Evolutionary conservation across 2,113 vertebrate species (phyloP).

Genomic region (Myiopsitta monachus): DNA sequence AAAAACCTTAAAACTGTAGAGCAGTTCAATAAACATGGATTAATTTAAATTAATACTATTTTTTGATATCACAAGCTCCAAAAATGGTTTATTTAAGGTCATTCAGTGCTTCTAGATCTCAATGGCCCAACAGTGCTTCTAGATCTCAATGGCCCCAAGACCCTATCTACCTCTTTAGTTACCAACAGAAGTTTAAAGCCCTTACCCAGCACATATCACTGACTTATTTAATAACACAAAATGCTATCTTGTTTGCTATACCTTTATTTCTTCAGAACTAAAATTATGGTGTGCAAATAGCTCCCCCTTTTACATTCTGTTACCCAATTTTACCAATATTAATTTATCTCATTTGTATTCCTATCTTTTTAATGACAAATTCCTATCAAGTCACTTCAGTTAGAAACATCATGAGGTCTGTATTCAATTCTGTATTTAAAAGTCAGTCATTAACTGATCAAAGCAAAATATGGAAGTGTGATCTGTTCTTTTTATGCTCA

Average conservation of each 20-base stretch:
- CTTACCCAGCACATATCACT: background rate
- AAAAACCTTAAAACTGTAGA: rapidly evolving
- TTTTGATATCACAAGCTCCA: background rate
- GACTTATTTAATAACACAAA: background rate
- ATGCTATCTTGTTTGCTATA: background rate
- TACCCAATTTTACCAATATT: background rate
- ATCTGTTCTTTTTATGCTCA: background rate
- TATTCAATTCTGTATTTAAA: background rate
- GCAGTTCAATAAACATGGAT: background rate
- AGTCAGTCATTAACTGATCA: background rate
- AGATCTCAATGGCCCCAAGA: background rate
- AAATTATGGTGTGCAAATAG: background rate
- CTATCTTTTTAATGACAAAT: background rate
- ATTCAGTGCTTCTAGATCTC: background rate
- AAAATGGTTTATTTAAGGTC: background rate
- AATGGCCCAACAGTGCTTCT: background rate
- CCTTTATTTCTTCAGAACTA: background rate
- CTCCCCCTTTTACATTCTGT: background rate
- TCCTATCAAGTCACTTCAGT: background rate
- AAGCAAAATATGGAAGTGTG: background rate
- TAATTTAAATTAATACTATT: background rate
- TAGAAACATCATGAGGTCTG: background rate
- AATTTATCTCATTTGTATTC: background rate
- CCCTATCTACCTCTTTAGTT: background rate
- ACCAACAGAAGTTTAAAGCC: background rate